phyloP scores from a whole-genome alignment of 2,797 vertebrate genomes.

The Erethizon dorsatum region DNA sequence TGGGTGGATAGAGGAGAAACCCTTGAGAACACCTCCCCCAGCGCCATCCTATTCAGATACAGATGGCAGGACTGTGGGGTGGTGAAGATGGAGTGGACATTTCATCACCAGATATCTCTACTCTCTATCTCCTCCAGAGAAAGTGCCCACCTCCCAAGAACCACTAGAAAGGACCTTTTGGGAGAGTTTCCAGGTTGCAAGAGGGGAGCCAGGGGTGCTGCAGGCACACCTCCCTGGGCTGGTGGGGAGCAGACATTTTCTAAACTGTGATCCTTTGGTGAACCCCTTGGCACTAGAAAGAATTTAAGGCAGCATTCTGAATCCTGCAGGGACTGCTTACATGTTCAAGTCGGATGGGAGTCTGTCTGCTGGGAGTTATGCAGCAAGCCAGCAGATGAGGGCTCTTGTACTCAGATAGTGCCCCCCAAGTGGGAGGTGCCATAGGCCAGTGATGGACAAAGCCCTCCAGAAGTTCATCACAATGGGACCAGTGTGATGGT shows the following conservation, averaged over 20 bases:
- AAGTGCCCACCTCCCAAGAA: neutral
- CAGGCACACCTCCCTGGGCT: neutral
- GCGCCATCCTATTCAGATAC: neutral
- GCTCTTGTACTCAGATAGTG: neutral
- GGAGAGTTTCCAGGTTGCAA: neutral
- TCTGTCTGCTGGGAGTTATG: neutral
- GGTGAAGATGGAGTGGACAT: neutral
- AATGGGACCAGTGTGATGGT: rapidly evolving
- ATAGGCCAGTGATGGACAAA: neutral
- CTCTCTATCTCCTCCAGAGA: neutral
- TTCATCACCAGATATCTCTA: neutral
- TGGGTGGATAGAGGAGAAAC: neutral
- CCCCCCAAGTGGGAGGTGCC: neutral
- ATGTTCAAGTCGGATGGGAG: neutral
- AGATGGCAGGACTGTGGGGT: neutral
- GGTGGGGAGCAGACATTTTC: neutral
- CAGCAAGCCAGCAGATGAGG: neutral
- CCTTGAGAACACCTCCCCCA: neutral
- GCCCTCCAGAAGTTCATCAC: neutral
- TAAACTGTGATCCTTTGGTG: neutral
- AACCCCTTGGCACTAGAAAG: neutral
- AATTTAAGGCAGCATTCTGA: constrained; percentile 4
- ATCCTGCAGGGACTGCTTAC: neutral
- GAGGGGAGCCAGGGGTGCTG: neutral
- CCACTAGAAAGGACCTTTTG: neutral